These are phyloP conservation scores for Phaedon cochleariae DNA, from an alignment of 2,888 invertebrate genomes.

Conservation along the genomic window DNA sequence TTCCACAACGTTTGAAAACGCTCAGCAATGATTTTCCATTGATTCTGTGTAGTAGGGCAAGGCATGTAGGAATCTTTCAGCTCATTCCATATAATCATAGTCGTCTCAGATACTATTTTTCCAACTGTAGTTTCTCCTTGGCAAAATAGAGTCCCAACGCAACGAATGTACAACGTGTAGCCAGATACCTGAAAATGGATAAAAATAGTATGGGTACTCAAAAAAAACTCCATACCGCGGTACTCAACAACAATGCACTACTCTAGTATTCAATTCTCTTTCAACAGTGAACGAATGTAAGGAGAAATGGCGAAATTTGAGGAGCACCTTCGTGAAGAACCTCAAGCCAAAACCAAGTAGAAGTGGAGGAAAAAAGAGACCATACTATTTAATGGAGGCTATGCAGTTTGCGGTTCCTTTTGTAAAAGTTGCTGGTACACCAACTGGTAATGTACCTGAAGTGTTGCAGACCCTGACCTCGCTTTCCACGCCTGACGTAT, in stretches of 20 bases:
- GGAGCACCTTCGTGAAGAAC: constrained; percentile 10
- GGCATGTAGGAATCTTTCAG: constrained; percentile 17
- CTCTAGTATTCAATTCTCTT: background rate
- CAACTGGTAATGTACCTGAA: background rate
- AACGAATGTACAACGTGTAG: constrained; percentile 11
- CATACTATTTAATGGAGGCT: background rate
- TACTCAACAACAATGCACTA: background rate
- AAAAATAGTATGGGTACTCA: background rate
- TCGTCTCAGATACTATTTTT: constrained; percentile 9
- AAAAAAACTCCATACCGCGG: background rate
- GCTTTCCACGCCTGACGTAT: background rate
- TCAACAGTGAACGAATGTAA: constrained; percentile 25
- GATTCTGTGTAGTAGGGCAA: background rate
- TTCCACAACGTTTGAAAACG: constrained; percentile 19
- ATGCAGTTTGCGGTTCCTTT: constrained; percentile 1
- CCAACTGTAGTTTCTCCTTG: constrained; percentile 15
- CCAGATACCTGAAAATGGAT: constrained; percentile 14
- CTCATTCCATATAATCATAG: constrained; percentile 7
- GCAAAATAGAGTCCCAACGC: constrained; percentile 9
- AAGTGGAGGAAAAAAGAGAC: constrained; percentile 8
- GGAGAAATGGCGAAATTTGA: constrained; percentile 18
- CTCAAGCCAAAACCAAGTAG: constrained; percentile 11
- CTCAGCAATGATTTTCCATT: constrained; percentile 14
- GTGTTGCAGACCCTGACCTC: background rate
- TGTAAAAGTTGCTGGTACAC: background rate